Base-by-base conservation (phyloP, 1,140 invertebrate species). In the Antheraea pernyi region DNA sequence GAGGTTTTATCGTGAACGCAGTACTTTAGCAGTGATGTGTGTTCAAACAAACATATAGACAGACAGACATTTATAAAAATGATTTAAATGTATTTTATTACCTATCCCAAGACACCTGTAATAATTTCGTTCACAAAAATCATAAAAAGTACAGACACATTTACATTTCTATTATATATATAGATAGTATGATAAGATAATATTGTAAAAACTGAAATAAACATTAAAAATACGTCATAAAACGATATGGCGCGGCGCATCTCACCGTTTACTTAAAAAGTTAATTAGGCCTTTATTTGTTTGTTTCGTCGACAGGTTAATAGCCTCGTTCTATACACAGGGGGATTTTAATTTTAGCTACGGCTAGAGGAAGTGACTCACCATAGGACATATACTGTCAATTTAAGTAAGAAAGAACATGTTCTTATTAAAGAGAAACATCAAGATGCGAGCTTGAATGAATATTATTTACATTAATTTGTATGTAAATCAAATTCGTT, bases 301-400 rank as follows among this genome's bases (percentile, higher is more conserved):
- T 63, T 63, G 61, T 63, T 22, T 16, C 37, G 61, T 63, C 37
- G 61, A 37, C 61, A 63, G 37, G 61, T 63, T 63, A 63, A 63
- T 63, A 63, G 61, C 61, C 61, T 30, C 30, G 37, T 63, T 37
- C 30, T 63, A 37, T 63, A 37, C 30, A 63, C 61, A 19, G 37
- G 30, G 30, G 46, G 46, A 53, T 53, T 13, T 53, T 37, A 63
- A 37, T 63, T 63, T 63, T 63, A 63, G 61, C 61, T 36, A n/a
- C 61, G 61, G 7, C 71, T 46, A 42, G 67, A 69, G 71, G 71
- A 72, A 65, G 65, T 72, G 71, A 72, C 71, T 72, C 67, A 69
- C 70, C 68, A 59, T 42, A 61, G 46, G 16, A 36, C 4, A 30
- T 7, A 42, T 22, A 63, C 61, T 68, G 67, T 74, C 69, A 70